A percentile compares a stretch with the other conserved stretches of the same genome.
Evolutionary conservation across 2,888 invertebrate genomes (phyloP).

Genomic region (Archips xylosteana): DNA sequence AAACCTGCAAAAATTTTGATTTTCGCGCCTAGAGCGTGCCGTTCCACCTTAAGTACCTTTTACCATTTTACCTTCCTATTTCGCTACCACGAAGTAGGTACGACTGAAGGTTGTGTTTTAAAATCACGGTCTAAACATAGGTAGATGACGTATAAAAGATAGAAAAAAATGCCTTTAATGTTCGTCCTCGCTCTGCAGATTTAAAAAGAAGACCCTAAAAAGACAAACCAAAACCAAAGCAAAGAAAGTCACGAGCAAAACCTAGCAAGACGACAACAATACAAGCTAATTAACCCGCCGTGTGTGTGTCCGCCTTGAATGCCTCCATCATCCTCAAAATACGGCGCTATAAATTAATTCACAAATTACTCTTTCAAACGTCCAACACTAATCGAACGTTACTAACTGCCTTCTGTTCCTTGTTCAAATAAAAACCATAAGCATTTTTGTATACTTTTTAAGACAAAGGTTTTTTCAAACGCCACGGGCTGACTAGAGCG

Average conservation of each 20-base stretch:
- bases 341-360: conserved; percentile 73
- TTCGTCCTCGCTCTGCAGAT: not conserved
- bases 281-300: conserved; percentile 68
- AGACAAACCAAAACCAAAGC: conserved; percentile 45
- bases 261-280: conserved; percentile 58
- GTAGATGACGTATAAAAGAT: too few relatives aligned
- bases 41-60: too few relatives aligned
- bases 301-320: conserved; percentile 50
- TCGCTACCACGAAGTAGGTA: too few relatives aligned
- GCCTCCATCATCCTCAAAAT: conserved; percentile 69
- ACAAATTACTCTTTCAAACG: conserved; percentile 77
- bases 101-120: too few relatives aligned
- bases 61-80: too few relatives aligned
- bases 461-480: conserved; percentile 43
- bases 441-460: conserved; percentile 48
- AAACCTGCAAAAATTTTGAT: too few relatives aligned
- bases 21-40: too few relatives aligned
- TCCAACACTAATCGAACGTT: conserved; percentile 70
- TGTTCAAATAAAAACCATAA: conserved; percentile 57
- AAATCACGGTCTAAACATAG: too few relatives aligned
- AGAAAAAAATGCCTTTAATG: not conserved
- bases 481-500: conserved; percentile 46
- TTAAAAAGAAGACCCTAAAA: not conserved
- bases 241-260: conserved; percentile 52
- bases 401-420: conserved; percentile 58